Percentiles rank a stretch among this genome's conserved stretches.
These are phyloP conservation scores for Zosterops borbonicus DNA, from an alignment of 2,113 vertebrate species.

Conservation along the genomic window DNA sequence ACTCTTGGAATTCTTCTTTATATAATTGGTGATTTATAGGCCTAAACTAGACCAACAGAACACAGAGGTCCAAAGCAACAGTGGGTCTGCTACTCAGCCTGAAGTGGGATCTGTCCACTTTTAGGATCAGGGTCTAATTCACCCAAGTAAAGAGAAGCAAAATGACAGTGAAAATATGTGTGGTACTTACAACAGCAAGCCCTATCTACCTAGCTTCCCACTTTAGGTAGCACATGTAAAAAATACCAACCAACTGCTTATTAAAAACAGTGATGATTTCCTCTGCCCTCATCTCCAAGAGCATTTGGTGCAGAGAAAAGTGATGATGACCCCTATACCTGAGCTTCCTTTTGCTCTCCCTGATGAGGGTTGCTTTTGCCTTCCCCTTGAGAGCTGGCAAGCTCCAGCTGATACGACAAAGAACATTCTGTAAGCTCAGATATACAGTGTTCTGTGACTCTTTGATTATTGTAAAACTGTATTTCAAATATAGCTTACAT, in stretches of 20 bases:
- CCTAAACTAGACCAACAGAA: not conserved
- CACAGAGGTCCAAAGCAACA: not conserved
- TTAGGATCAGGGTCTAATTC: not conserved
- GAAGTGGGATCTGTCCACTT: not conserved
- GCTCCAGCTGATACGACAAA: not conserved
- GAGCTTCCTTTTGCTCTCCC: not conserved
- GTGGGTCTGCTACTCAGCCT: not conserved
- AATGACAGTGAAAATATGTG: rapidly evolving
- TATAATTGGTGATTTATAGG: not conserved
- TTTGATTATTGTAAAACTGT: not conserved
- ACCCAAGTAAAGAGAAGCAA: not conserved
- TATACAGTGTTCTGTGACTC: not conserved
- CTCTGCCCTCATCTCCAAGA: not conserved
- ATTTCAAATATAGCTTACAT: not conserved
- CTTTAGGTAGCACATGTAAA: not conserved
- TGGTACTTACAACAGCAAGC: not conserved
- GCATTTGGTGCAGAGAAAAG: not conserved
- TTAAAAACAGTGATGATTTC: not conserved
- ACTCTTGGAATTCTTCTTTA: not conserved
- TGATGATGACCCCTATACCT: not conserved
- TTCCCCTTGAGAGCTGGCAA: not conserved
- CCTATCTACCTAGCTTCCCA: not conserved
- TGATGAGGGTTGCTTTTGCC: not conserved
- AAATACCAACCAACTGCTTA: not conserved
- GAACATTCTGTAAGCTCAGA: not conserved